Evolutionary conservation across 2,888 invertebrate genomes (phyloP).

Genomic region (Pristionchus fissidentatus): DNA sequence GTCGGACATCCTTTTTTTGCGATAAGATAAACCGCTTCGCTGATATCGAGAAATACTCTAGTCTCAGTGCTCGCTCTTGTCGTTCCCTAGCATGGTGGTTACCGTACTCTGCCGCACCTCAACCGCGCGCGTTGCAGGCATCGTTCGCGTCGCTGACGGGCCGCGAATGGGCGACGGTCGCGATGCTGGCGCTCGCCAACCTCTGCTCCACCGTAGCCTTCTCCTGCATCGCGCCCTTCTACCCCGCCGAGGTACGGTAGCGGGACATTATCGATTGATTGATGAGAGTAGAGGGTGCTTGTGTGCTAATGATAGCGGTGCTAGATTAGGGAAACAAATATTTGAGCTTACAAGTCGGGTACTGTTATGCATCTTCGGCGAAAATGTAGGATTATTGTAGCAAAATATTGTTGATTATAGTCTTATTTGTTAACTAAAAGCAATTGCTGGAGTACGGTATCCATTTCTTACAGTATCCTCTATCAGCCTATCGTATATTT

Average conservation of each 20-base stretch:
- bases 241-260: constrained; percentile 68
- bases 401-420: not conserved
- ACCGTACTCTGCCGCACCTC: not conserved
- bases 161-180: constrained; percentile 68
- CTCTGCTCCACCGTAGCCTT: constrained; percentile 74
- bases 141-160: constrained; percentile 52
- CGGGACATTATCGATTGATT: not conserved
- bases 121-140: not conserved
- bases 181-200: constrained; percentile 74
- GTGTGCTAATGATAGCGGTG: not conserved
- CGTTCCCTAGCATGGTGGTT: not conserved
- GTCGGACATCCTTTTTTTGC: not conserved
- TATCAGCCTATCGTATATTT: not conserved
- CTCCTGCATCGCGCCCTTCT: constrained; percentile 75
- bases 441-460: no score
- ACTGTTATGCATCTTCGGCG: not conserved
- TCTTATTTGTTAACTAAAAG: not conserved
- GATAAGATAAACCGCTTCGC: not conserved
- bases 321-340: no score
- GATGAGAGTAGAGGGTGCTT: not conserved
- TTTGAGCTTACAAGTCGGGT: not conserved
- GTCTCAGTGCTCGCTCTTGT: not conserved
- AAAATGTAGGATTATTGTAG: not conserved
- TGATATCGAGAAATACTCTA: not conserved
- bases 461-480: no score